Percentiles rank a stretch among this genome's conserved stretches.
phyloP scores from a whole-genome alignment of 2,888 invertebrate genomes.

The Epirrhoe tristata region DNA sequence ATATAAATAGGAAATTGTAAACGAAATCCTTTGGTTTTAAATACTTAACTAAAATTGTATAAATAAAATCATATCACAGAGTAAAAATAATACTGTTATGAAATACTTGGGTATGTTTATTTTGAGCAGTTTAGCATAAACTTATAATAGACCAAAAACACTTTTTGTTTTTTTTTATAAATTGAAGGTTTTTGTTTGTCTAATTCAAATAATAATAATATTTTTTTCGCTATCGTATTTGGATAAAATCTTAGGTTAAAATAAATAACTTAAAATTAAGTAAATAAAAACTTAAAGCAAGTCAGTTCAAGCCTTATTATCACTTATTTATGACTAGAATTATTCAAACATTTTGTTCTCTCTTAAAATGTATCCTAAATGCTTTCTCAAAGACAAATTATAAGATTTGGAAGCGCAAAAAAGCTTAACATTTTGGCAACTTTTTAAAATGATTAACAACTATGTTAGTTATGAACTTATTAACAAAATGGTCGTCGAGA shows the following conservation, averaged over 20 bases:
- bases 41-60: constrained; percentile 1
- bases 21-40: not conserved
- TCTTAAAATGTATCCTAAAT: constrained; percentile 23
- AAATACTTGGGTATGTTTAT: not conserved
- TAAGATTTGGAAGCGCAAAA: constrained; percentile 22
- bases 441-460: constrained; percentile 13
- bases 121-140: constrained; percentile 6
- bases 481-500: constrained; percentile 11
- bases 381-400: constrained; percentile 14
- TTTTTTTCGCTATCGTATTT: no score
- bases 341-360: constrained; percentile 24
- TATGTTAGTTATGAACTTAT: constrained; percentile 14
- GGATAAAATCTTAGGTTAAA: not conserved
- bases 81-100: constrained; percentile 31
- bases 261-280: not conserved
- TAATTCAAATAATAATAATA: no score
- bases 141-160: not conserved
- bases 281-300: constrained; percentile 39
- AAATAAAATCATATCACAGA: constrained; percentile 35
- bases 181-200: no score
- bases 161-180: no score
- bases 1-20: constrained; percentile 4
- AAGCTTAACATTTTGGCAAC: constrained; percentile 27
- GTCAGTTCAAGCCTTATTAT: constrained; percentile 46
- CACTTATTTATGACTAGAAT: constrained; percentile 40